Percentiles rank a stretch among this genome's conserved stretches.
These are phyloP conservation scores for Alectura lathami DNA, from an alignment of 2,113 vertebrate genomes.

Conservation along the genomic window DNA sequence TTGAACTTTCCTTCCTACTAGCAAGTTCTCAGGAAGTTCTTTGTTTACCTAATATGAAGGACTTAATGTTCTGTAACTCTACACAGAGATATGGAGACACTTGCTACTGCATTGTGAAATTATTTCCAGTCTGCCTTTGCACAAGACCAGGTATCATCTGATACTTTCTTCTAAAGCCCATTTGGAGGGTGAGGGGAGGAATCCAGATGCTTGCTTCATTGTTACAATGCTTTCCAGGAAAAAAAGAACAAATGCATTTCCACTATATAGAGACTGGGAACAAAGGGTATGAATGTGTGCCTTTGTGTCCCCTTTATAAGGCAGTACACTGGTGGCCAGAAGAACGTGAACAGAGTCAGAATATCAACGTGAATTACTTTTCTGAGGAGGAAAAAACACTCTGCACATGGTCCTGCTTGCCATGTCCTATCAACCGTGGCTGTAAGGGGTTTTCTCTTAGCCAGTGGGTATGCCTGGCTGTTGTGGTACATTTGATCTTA, in stretches of 20 bases:
- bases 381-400: not conserved
- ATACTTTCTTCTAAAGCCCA: not conserved
- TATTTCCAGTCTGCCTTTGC: not conserved
- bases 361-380: not conserved
- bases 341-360: not conserved
- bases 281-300: accelerated
- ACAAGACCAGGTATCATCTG: not conserved
- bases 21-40: not conserved
- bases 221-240: not conserved
- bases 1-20: not conserved
- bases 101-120: not conserved
- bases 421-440: not conserved
- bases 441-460: not conserved
- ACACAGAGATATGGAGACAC: not conserved
- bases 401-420: not conserved
- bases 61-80: not conserved
- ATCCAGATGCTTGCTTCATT: not conserved
- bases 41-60: not conserved
- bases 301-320: not conserved
- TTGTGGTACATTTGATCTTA: not conserved
- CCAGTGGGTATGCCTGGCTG: not conserved
- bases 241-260: not conserved
- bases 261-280: not conserved
- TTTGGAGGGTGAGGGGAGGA: not conserved
- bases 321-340: not conserved